Percentiles rank a stretch among this genome's conserved stretches.
Evolutionary conservation across 2,888 invertebrate species (phyloP).

Genomic region (Synergus gifuensis): DNA sequence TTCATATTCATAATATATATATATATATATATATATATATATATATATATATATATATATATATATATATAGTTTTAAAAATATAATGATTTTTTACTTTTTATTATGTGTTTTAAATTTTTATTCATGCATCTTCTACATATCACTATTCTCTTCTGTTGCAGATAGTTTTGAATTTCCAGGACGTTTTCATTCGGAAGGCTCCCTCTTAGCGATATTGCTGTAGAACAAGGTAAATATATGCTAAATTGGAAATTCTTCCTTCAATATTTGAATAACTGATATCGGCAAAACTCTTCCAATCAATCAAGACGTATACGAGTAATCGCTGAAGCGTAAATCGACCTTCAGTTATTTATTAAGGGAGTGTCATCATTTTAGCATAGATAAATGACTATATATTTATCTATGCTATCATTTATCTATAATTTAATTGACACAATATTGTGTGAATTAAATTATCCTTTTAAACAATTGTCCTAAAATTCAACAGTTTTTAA

Average conservation of each 20-base stretch:
- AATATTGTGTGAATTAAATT: not conserved
- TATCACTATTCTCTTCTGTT: slow-evolving; percentile 3
- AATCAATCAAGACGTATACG: not conserved
- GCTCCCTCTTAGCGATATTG: slow-evolving; percentile 18
- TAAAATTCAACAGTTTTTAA: no score
- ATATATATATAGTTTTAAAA: no score
- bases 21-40: no score
- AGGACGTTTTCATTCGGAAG: not conserved
- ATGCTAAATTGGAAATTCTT: slow-evolving; percentile 13
- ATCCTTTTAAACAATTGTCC: not conserved
- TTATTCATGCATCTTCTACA: not conserved
- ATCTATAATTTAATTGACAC: no score
- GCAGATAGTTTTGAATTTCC: slow-evolving; percentile 9
- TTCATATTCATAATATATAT: no score
- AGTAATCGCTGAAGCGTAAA: slow-evolving; percentile 3
- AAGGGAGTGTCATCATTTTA: not conserved
- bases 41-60: no score
- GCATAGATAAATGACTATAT: not conserved
- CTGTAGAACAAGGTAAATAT: slow-evolving; percentile 30
- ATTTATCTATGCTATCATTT: no score
- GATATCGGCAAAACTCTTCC: slow-evolving; percentile 20
- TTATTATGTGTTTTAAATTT: not conserved
- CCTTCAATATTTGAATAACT: slow-evolving; percentile 36
- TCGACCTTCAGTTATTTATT: not conserved
- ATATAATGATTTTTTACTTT: not conserved